Conservation (phyloP, 2,113 vertebrate genomes). For the Sinocyclocheilus anophthalmus region DNA sequence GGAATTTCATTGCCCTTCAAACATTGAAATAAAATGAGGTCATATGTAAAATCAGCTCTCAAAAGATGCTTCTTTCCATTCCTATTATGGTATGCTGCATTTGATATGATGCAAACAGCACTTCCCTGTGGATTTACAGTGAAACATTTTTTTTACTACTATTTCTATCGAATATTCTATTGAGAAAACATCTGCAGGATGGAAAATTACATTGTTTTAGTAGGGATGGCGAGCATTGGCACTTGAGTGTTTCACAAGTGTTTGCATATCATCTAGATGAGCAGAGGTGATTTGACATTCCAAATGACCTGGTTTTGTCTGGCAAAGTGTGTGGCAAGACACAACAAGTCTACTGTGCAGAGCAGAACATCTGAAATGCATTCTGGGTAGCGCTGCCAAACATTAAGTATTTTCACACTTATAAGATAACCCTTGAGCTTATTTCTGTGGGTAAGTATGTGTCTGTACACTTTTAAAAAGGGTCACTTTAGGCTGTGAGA, state of each 20-base stretch:
- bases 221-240: neutral
- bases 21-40: slow-evolving; percentile 14
- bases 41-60: slow-evolving; percentile 6
- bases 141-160: too few species aligned
- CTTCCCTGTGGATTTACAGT: neutral
- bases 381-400: neutral
- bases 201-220: neutral
- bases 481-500: neutral
- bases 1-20: neutral
- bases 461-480: neutral
- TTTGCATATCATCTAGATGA: slow-evolving; percentile 11
- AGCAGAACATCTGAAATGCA: neutral
- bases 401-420: neutral
- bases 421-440: slow-evolving; percentile 6
- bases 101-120: neutral
- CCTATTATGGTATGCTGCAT: neutral
- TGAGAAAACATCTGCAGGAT: neutral
- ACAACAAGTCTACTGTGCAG: slow-evolving; percentile 3
- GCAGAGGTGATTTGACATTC: slow-evolving; percentile 12
- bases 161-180: neutral
- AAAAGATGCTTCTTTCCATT: neutral
- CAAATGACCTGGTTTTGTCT: neutral
- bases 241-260: neutral
- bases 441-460: slow-evolving; percentile 11
- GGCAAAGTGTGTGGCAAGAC: slow-evolving; percentile 19